A percentile compares a stretch with the other conserved stretches of the same genome.
Evolutionary conservation across 1,140 invertebrate species (phyloP).

Genomic region (Calosoma granatense): DNA sequence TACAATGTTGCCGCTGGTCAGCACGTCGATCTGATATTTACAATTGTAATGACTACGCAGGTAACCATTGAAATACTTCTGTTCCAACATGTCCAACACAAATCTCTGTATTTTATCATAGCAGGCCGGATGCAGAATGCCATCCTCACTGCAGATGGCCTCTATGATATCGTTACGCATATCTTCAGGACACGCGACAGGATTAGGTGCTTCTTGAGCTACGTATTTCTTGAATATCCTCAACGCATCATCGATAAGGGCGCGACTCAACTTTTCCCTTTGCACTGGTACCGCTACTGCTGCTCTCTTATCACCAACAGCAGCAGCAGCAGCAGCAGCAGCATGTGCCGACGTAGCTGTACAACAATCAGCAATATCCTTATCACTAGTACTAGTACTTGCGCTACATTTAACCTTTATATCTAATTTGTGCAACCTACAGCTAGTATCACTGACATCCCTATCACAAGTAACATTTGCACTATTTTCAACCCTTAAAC

Average conservation of each 20-base stretch:
- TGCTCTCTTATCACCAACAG: conserved; percentile 20
- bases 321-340: background rate
- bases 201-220: conserved; percentile 36
- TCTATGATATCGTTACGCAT: conserved; percentile 35
- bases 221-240: conserved; percentile 45
- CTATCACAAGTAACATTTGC: conserved; percentile 19
- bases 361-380: background rate
- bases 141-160: conserved; percentile 36
- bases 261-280: conserved; percentile 25
- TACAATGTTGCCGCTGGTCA: conserved; percentile 65
- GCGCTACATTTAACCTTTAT: conserved; percentile 2
- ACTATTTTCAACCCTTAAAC: too few relatives aligned
- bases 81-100: conserved; percentile 53
- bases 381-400: background rate
- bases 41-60: conserved; percentile 72
- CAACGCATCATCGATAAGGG: conserved; percentile 39
- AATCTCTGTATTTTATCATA: conserved; percentile 53
- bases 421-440: conserved; percentile 19
- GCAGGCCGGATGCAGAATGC: conserved; percentile 36
- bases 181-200: conserved; percentile 36
- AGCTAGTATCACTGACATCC: conserved; percentile 23
- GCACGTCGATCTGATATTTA: conserved; percentile 82
- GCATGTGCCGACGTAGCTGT: background rate
- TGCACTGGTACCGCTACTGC: conserved; percentile 20
- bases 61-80: conserved; percentile 55